Evolutionary conservation across 2,113 vertebrate genomes (phyloP), one percentile per base, ranked within the genome.

Genomic region (Zosterops borbonicus): DNA sequence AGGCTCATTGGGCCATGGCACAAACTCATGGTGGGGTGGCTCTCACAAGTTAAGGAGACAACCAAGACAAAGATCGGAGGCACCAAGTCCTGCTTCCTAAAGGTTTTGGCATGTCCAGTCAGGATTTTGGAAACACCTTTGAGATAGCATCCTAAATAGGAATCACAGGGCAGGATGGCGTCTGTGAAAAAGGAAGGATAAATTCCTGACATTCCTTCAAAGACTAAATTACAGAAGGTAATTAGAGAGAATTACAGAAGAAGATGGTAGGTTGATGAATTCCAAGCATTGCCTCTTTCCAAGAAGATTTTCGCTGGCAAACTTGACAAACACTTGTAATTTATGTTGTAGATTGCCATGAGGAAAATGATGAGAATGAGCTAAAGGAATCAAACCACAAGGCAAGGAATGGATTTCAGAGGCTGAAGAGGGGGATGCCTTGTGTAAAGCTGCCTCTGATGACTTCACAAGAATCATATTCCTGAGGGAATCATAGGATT

Each of bases 1-100:
- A 50, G 49, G 49, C 25, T 39, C 39, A 39, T 39, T 39, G 39
- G 39, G 39, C 39, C 39, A 12, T 39, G 39, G 39, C 39, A 39
- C 39, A 39, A 39, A 0, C n/a, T 49, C 37, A 1, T 0, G 1
- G 6, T 49, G 42, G 8, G 46, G 7, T 29, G 29, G 20, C 33
- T 89, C 42, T 39, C 39, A 9, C 0, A 1, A 12, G 47, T 58
- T 62, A 28, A 27, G 42, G 78, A n/a, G 23, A 9, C 29, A 50
- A 33, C 14, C 29, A 33, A 71, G 20, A 23, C 49, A 33, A 31
- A 76, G 65, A 16, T 31, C 22, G 37, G 52, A 49, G 70, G 28
- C 8, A 18, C 3, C 55, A 55, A 79, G 11, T 49, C 27, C 24
- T 75, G 12, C 17, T 74, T 79, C 52, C 22, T 41, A 3, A 67